A percentile compares a stretch with the other conserved stretches of the same genome.
Evolutionary conservation across 2,888 invertebrate genomes (phyloP).

Genomic region (Mimas tiliae): DNA sequence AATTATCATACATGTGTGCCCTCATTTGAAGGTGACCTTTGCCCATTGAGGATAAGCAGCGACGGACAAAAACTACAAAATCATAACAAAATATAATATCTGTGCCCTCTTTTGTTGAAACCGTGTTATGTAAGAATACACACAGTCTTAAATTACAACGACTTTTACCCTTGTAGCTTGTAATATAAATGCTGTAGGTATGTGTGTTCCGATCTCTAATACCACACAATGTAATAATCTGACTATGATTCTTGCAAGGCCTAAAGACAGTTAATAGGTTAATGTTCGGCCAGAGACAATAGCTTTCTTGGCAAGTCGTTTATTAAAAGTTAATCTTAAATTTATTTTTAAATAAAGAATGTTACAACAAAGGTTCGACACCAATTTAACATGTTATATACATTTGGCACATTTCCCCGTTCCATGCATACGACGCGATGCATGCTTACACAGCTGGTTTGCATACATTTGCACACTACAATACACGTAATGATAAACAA

Average conservation of each 20-base stretch:
- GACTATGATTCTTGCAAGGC: background rate
- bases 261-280: background rate
- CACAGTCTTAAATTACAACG: background rate
- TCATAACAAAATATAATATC: background rate
- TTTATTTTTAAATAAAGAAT: constrained; percentile 7
- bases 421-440: constrained; percentile 1
- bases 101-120: background rate
- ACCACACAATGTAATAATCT: no score
- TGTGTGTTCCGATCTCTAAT: no score
- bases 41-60: background rate
- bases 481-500: constrained; percentile 10
- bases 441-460: constrained; percentile 6
- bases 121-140: background rate
- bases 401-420: constrained; percentile 19
- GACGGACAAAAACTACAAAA: background rate
- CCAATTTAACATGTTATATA: constrained; percentile 13
- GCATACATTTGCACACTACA: constrained; percentile 8
- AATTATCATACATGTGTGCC: constrained; percentile 7
- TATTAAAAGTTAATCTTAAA: background rate
- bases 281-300: background rate
- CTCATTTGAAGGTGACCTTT: constrained; percentile 16
- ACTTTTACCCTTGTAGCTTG: background rate
- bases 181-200: background rate
- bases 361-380: background rate
- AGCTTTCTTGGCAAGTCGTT: background rate